phyloP scores from a whole-genome alignment of 2,888 invertebrate genomes.

The Drosophila multiciliata region DNA sequence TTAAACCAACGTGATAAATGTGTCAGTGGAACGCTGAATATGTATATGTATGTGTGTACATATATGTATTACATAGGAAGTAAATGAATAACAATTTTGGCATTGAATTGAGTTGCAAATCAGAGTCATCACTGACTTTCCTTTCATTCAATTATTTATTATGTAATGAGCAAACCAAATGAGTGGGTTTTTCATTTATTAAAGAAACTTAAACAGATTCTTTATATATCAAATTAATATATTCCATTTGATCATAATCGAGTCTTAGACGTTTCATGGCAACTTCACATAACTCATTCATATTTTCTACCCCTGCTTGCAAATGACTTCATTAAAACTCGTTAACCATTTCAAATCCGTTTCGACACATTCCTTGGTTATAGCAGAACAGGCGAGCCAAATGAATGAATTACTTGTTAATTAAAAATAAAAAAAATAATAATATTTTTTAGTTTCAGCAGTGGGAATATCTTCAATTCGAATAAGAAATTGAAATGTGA shows the following conservation, averaged over 20 bases:
- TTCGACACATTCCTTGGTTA: constrained; percentile 18
- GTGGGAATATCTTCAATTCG: constrained; percentile 12
- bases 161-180: not conserved
- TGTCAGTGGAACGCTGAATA: constrained; percentile 54
- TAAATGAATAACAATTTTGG: constrained; percentile 12
- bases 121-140: not conserved
- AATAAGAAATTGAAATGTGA: constrained; percentile 22
- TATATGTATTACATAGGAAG: constrained; percentile 31
- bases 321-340: constrained; percentile 34
- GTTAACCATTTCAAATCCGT: constrained; percentile 24
- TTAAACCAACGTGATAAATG: constrained; percentile 61
- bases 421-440: constrained; percentile 4
- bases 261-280: not conserved
- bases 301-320: constrained; percentile 12
- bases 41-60: not conserved
- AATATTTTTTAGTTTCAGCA: not conserved
- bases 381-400: not conserved
- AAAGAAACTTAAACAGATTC: not conserved
- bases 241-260: not conserved
- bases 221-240: not conserved
- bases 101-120: not conserved
- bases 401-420: not conserved
- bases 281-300: constrained; percentile 1
- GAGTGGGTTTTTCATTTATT: not conserved
- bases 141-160: not conserved